A percentile compares a stretch with the other conserved stretches of the same genome.
Conservation (phyloP, 1,140 invertebrate species). For the Nixonia krombeini region DNA sequence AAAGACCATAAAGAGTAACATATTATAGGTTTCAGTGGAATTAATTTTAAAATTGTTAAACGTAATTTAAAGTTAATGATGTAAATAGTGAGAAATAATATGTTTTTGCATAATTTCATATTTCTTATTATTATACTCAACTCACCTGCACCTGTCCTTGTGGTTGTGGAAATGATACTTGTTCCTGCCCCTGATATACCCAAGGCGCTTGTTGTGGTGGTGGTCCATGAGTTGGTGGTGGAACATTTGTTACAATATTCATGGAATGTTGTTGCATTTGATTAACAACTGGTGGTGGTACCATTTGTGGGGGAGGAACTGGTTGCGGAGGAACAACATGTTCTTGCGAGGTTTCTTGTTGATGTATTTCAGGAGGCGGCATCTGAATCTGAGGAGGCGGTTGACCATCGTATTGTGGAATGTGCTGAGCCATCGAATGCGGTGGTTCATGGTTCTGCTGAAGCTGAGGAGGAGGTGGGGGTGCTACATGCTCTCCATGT, state of each 20-base stretch:
- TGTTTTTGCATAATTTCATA: too few relatives aligned
- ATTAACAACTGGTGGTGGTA: constrained; percentile 61
- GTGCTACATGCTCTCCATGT: constrained; percentile 59
- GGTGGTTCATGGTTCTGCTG: constrained; percentile 32
- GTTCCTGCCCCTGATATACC: constrained; percentile 63
- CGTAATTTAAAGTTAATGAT: too few relatives aligned
- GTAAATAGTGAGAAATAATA: too few relatives aligned
- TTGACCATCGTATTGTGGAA: constrained; percentile 61
- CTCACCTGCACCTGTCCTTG: constrained; percentile 63
- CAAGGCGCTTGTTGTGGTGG: constrained; percentile 62
- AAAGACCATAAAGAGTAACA: too few relatives aligned
- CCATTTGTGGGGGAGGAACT: constrained; percentile 65
- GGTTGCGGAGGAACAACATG: constrained; percentile 32
- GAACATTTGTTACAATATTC: constrained; percentile 66
- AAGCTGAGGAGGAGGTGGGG: constrained; percentile 58
- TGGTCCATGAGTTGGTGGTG: constrained; percentile 64
- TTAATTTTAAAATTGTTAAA: too few relatives aligned
- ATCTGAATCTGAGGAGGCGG: constrained; percentile 59
- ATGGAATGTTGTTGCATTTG: constrained; percentile 63
- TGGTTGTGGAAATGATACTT: constrained; percentile 45
- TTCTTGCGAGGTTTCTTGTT: constrained; percentile 7
- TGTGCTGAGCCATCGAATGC: too few relatives aligned
- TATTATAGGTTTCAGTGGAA: too few relatives aligned
- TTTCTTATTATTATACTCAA: too few relatives aligned
- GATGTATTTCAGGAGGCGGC: constrained; percentile 46